Base-by-base conservation (phyloP, 1,140 invertebrate genomes). In the Polyergus mexicanus region DNA sequence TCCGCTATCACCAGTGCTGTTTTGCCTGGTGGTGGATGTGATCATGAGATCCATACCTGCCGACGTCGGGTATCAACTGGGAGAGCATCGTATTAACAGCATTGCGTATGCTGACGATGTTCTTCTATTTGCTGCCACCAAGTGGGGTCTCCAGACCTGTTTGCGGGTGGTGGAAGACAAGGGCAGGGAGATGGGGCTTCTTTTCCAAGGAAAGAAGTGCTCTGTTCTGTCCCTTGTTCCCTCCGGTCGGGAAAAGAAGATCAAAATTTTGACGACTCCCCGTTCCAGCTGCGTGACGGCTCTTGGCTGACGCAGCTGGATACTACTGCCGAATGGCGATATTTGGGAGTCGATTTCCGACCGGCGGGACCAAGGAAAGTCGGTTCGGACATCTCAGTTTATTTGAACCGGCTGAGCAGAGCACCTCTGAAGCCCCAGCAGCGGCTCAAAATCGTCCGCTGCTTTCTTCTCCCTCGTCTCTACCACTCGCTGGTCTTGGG, bases 381-480 rank as follows among this genome's bases (percentile, higher is more conserved):
- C 7, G 77, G 87, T 35, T 38, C 84, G n/a, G 8, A 35, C n/a
- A n/a, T n/a, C n/a, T n/a, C 0, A 32, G 81, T 63, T 3, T 35
- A 84, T 63, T 32, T 94, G 1, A 65, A 69, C 3, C 89, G 92
- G 7, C 85, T 94, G 28, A 87, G 85, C 16, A 88, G 68, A 85
- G 91, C 92, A 28, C 91, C 92, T 4, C 86, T 95, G 3, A 94
- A 93, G 62, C 92, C 92, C 11, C 91, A 92, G 47, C 90, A 90
- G 71, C 44, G 90, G 16, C 32, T 86, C 0, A 62, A 65, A 13
- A 38, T 81, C 22, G 16, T 90, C 0, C 35, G 86, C 41, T 62
- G 54, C 1, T 84, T 77, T 32, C 44, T 91, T 3, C 13, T 91
- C 11, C 84, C 88, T 25, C 58, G 80, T 0, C 19, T 87, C 38